Conservation (phyloP, 2,797 vertebrate species). For the Bovichtus variegatus region DNA sequence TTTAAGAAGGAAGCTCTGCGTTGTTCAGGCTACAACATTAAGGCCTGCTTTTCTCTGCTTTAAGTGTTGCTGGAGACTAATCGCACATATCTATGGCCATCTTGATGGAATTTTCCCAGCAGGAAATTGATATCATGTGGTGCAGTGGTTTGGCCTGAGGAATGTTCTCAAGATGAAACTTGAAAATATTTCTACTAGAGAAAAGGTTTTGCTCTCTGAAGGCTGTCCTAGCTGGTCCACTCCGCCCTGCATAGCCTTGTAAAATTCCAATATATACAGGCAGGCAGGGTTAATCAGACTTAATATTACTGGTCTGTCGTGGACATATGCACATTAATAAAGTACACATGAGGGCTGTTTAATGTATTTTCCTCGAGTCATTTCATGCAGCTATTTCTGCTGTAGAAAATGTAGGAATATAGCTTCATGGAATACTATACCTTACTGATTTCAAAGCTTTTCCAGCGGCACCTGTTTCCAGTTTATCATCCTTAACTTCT, state of each 20-base stretch:
- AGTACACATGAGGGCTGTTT: background rate
- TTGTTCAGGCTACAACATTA: background rate
- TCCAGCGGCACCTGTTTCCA: background rate
- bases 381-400: background rate
- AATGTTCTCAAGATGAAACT: constrained; percentile 64
- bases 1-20: background rate
- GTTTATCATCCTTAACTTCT: background rate
- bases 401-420: background rate
- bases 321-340: background rate
- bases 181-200: constrained; percentile 42
- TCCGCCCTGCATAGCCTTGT: background rate
- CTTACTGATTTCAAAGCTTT: background rate
- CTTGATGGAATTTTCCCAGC: constrained; percentile 77
- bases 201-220: background rate
- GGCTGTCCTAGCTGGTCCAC: background rate
- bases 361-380: background rate
- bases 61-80: constrained; percentile 37
- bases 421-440: background rate
- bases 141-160: constrained; percentile 52
- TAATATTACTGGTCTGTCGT: background rate
- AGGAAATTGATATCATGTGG: constrained; percentile 76
- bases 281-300: background rate
- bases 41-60: background rate
- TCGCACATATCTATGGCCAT: constrained; percentile 54
- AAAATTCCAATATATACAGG: background rate